These are phyloP conservation scores for Deilephila porcellus DNA, from an alignment of 2,888 invertebrate species.

Conservation along the genomic window DNA sequence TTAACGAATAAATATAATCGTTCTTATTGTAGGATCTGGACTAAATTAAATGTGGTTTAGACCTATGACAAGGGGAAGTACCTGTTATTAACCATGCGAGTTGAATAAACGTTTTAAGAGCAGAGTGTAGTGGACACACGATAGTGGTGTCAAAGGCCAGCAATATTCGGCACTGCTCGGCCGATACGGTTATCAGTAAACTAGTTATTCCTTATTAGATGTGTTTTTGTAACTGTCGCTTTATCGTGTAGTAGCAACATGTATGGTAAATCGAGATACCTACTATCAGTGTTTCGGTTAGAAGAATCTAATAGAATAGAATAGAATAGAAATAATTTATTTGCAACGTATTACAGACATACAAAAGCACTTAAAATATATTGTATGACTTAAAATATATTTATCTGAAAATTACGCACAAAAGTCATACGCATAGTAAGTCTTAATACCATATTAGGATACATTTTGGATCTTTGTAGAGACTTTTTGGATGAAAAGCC, in stretches of 20 bases:
- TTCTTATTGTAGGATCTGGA: neutral
- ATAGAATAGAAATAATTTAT: too few species aligned
- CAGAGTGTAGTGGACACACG: neutral
- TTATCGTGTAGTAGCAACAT: neutral
- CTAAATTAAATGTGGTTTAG: neutral
- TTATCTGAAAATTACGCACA: too few species aligned
- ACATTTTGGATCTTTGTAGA: too few species aligned
- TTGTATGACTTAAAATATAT: too few species aligned
- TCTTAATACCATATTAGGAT: too few species aligned
- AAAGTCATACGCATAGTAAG: too few species aligned
- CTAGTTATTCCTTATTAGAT: neutral
- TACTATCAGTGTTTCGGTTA: neutral
- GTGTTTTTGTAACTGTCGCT: neutral
- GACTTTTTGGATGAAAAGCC: too few species aligned
- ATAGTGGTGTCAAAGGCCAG: constrained; percentile 16
- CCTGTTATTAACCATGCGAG: neutral
- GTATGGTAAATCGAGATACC: neutral
- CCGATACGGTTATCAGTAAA: constrained; percentile 9
- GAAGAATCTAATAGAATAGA: too few species aligned
- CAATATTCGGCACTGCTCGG: neutral
- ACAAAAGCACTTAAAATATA: too few species aligned
- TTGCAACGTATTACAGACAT: too few species aligned
- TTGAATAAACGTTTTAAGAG: neutral
- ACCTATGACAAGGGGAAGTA: neutral
- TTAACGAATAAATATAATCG: too few species aligned